phyloP scores from a whole-genome alignment of 1,140 invertebrate genomes.

The Brachionus angularis region DNA sequence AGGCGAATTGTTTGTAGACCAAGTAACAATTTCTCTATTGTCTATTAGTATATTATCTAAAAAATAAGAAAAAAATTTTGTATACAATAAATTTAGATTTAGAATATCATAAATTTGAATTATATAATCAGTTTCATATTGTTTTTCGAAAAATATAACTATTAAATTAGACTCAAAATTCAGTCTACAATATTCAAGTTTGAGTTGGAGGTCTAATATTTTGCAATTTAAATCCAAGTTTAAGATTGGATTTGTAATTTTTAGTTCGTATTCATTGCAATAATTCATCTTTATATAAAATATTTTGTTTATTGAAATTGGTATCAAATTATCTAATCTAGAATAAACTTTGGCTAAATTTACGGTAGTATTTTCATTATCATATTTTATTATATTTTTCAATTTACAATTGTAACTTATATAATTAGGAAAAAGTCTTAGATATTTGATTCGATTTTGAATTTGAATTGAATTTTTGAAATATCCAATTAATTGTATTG shows the following conservation, averaged over 20 bases:
- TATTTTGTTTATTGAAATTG: not conserved
- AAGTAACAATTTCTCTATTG: not conserved
- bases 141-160: not conserved
- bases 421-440: not conserved
- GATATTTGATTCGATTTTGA: slow-evolving; percentile 10
- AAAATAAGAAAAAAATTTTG: not conserved
- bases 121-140: not conserved
- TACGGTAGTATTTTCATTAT: not conserved
- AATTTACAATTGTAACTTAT: not conserved
- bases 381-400: too few relatives aligned
- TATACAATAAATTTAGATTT: not conserved
- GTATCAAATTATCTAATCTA: not conserved
- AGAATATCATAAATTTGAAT: slow-evolving; percentile 15
- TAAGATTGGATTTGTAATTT: not conserved
- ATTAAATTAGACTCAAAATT: not conserved
- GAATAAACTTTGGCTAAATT: not conserved
- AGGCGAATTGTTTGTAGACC: not conserved
- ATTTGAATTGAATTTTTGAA: not conserved
- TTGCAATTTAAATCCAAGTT: not conserved
- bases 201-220: not conserved
- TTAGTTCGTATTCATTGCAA: not conserved
- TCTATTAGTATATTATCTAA: slow-evolving; percentile 21
- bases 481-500: not conserved
- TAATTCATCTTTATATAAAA: not conserved
- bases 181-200: slow-evolving; percentile 1